Conservation (phyloP, 1,140 invertebrate species). For the Pachyrhynchus sulphureomaculatus region DNA sequence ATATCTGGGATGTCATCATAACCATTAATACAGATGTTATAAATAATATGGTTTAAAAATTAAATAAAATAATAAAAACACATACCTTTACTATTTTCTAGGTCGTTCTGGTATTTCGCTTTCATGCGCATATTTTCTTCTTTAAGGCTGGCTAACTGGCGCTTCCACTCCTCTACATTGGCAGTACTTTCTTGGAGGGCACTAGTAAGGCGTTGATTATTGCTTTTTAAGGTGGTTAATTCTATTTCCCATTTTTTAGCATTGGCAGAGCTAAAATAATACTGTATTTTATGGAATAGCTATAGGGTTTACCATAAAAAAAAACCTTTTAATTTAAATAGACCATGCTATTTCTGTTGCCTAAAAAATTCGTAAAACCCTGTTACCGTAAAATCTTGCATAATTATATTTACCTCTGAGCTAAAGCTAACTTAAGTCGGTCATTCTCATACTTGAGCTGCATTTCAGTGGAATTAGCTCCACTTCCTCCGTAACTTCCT, state of each 20-base stretch:
- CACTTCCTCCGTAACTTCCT: conserved; percentile 46
- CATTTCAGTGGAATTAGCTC: conserved; percentile 66
- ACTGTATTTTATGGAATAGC: background rate
- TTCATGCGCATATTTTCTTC: conserved; percentile 92
- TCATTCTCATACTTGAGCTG: conserved; percentile 98
- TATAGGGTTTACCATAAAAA: too few species aligned
- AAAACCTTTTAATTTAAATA: too few species aligned
- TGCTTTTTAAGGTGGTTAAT: conserved; percentile 92
- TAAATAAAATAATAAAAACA: background rate
- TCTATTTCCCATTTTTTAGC: conserved; percentile 99
- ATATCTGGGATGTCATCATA: too few species aligned
- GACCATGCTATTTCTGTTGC: too few species aligned
- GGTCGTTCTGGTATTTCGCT: conserved; percentile 67
- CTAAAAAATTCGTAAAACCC: too few species aligned
- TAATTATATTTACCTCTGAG: conserved; percentile 88
- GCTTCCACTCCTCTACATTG: conserved; percentile 98
- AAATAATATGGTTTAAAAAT: background rate
- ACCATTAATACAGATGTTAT: too few species aligned
- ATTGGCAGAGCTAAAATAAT: conserved; percentile 80
- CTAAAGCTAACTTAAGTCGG: conserved; percentile 89
- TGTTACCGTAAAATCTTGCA: too few species aligned
- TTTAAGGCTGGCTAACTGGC: conserved; percentile 92
- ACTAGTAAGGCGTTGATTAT: conserved; percentile 91
- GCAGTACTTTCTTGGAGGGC: conserved; percentile 96
- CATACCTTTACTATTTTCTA: conserved; percentile 68